Evolutionary conservation across 1,140 invertebrate genomes (phyloP).

Genomic region (Apis mellifera): Amel_HAv3.1 CM009939.2:4405001-4405500

Average conservation of each 20-base stretch:
- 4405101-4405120: constrained; percentile 49
- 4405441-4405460: too few relatives aligned
- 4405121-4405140: constrained; percentile 41
- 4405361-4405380: neutral
- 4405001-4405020: constrained; percentile 44
- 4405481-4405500: too few relatives aligned
- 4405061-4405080: constrained; percentile 46
- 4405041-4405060: constrained; percentile 35
- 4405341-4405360: too few relatives aligned
- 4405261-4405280: neutral
- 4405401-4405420: neutral
- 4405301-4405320: neutral
- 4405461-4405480: too few relatives aligned
- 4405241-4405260: neutral
- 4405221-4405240: neutral
- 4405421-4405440: neutral
- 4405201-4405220: neutral
- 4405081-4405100: constrained; percentile 43
- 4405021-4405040: constrained; percentile 38
- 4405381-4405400: neutral
- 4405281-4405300: neutral
- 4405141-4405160: neutral
- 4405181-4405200: constrained; percentile 15
- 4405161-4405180: neutral
- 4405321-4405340: neutral